phyloP scores from a whole-genome alignment of 2,888 invertebrate genomes.

The Anthophora plumipes region DNA sequence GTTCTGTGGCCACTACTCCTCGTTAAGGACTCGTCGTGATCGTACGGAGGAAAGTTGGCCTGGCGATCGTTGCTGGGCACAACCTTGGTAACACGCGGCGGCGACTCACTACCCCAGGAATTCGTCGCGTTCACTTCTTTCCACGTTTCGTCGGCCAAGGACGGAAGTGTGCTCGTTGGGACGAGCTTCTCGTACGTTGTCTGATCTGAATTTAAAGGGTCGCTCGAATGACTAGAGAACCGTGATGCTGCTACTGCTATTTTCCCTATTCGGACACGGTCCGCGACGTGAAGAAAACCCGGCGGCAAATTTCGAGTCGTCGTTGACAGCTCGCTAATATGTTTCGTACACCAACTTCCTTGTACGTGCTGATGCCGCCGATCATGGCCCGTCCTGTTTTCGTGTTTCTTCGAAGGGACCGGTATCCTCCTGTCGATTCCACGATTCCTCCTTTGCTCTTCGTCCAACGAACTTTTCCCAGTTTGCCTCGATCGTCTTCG shows the following conservation, averaged over 20 bases:
- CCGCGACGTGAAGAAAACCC: slow-evolving; percentile 22
- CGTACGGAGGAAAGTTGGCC: slow-evolving; percentile 34
- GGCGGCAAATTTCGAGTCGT: slow-evolving; percentile 18
- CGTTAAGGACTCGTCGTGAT: slow-evolving; percentile 21
- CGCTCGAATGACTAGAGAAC: slow-evolving; percentile 71
- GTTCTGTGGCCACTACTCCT: slow-evolving; percentile 26
- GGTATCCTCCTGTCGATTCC: slow-evolving; percentile 17
- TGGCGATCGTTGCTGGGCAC: slow-evolving; percentile 23
- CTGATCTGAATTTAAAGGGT: slow-evolving; percentile 34
- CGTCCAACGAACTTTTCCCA: neutral
- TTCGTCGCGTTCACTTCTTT: slow-evolving; percentile 46
- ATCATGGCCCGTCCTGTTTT: neutral
- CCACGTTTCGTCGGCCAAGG: slow-evolving; percentile 49
- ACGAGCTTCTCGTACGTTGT: slow-evolving; percentile 26
- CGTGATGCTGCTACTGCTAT: slow-evolving; percentile 1
- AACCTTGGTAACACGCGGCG: slow-evolving; percentile 29
- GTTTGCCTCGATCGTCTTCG: neutral
- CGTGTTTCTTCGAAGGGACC: slow-evolving; percentile 23
- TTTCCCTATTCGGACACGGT: slow-evolving; percentile 32
- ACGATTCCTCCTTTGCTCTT: neutral
- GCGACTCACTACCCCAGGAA: slow-evolving; percentile 35
- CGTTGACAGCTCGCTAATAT: slow-evolving; percentile 13
- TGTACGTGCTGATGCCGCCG: neutral
- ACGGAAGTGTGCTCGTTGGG: slow-evolving; percentile 4
- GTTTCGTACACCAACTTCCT: slow-evolving; percentile 7